phyloP scores from a whole-genome alignment of 2,113 vertebrate genomes.

The Sinosuthora webbiana region DNA sequence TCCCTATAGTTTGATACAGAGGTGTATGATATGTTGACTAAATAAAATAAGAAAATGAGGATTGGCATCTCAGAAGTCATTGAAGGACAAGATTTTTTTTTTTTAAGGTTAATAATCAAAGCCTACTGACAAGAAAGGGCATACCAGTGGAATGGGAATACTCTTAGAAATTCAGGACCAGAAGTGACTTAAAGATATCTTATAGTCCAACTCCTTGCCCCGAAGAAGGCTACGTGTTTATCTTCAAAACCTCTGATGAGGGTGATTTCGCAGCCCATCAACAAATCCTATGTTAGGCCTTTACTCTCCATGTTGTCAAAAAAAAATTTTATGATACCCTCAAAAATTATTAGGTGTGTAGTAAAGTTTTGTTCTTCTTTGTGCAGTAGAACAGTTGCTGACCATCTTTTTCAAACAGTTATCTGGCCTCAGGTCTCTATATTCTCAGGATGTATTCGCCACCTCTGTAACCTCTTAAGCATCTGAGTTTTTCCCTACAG shows the following conservation, averaged over 20 bases:
- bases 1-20: neutral
- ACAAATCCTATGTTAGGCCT: neutral
- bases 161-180: neutral
- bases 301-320: neutral
- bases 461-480: neutral
- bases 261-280: neutral
- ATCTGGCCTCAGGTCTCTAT: neutral
- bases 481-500: neutral
- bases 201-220: conserved; percentile 1
- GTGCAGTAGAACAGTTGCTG: neutral
- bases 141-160: neutral
- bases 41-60: neutral
- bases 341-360: neutral
- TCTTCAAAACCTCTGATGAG: conserved; percentile 5
- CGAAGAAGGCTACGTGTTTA: conserved; percentile 4
- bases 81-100: neutral
- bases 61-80: neutral
- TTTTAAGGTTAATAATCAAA: neutral
- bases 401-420: neutral
- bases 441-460: neutral
- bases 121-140: neutral
- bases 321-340: neutral
- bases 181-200: neutral
- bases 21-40: neutral
- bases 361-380: neutral